phyloP scores from a whole-genome alignment of 2,888 invertebrate species.

The Archaeoteleia sp. region DNA sequence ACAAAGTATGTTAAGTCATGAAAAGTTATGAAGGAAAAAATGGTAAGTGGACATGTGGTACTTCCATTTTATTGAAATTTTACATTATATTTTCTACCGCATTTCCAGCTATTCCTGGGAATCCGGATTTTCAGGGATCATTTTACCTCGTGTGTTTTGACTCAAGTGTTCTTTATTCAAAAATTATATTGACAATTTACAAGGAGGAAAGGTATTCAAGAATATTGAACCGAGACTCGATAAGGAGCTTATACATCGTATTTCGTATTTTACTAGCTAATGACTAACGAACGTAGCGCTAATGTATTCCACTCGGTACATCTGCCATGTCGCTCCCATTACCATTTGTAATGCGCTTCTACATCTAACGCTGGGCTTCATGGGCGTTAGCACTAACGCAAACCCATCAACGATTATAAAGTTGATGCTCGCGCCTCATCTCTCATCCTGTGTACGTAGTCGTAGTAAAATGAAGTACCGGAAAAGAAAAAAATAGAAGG shows the following conservation, averaged over 20 bases:
- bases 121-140: too few species aligned
- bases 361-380: slow-evolving; percentile 62
- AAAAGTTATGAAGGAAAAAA: too few species aligned
- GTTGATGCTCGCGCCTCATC: slow-evolving; percentile 41
- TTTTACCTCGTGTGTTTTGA: too few species aligned
- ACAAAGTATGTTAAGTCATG: too few species aligned
- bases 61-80: too few species aligned
- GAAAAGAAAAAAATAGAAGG: slow-evolving; percentile 31
- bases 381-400: slow-evolving; percentile 65
- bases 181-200: slow-evolving; percentile 24
- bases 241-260: slow-evolving; percentile 49
- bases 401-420: slow-evolving; percentile 67
- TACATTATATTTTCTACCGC: too few species aligned
- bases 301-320: slow-evolving; percentile 71
- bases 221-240: slow-evolving; percentile 47
- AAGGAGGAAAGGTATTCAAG: slow-evolving; percentile 26
- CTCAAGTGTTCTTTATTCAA: too few species aligned
- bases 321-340: slow-evolving; percentile 68
- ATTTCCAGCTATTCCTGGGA: too few species aligned
- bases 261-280: slow-evolving; percentile 70
- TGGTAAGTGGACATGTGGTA: too few species aligned
- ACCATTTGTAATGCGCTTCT: slow-evolving; percentile 71
- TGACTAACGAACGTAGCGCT: slow-evolving; percentile 71
- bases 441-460: slow-evolving; percentile 31
- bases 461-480: slow-evolving; percentile 35